Base-by-base conservation (phyloP, 2,797 vertebrate genomes). In the Sebastes paucispinis region DNA sequence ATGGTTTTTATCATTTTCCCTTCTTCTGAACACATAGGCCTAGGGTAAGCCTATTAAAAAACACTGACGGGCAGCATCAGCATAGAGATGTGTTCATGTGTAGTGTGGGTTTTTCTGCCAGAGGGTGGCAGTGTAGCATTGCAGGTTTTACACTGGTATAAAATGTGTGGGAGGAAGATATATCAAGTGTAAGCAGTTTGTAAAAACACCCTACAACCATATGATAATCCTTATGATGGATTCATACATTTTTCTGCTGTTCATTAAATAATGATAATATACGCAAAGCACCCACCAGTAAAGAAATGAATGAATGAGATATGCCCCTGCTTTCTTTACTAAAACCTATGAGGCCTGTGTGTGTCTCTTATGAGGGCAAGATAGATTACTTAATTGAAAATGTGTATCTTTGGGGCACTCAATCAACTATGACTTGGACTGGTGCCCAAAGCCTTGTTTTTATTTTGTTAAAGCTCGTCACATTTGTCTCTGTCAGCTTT, bases 51-150 rank as follows among this genome's bases (percentile, higher is more conserved):
- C 8, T 8, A 3, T 8, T 70, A 12, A 55, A 69, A 29, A 24
- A 75, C 25, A 8, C 57, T 7, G 22, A 62, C 5, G 11, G 8
- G 14, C 18, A 47, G 43, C n/a, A 63, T 25, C 32, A 68, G 7
- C n/a, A 24, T 0, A n/a, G 8, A 67, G 3, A 55, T 20, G 22
- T 9, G 5, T 2, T 9, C 11, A 36, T 57, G 73, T 83, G 57
- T 29, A 54, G 29, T 65, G 1, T 43, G 6, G 11, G 11, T 4
- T 55, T 73, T 59, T 13, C 3, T 47, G 52, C 86, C 92, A 92
- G 87, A 78, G 10, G 90, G 83, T 87, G 92, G 91, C 91, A 92
- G 83, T 93, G 80, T 80, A 34, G 68, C 76, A 66, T 59, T 25
- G 55, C 57, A 55, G 60, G 50, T 72, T 73, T 81, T 20, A 80